phyloP scores from a whole-genome alignment of 2,113 vertebrate genomes.

The Micronycteris hirsuta region DNA sequence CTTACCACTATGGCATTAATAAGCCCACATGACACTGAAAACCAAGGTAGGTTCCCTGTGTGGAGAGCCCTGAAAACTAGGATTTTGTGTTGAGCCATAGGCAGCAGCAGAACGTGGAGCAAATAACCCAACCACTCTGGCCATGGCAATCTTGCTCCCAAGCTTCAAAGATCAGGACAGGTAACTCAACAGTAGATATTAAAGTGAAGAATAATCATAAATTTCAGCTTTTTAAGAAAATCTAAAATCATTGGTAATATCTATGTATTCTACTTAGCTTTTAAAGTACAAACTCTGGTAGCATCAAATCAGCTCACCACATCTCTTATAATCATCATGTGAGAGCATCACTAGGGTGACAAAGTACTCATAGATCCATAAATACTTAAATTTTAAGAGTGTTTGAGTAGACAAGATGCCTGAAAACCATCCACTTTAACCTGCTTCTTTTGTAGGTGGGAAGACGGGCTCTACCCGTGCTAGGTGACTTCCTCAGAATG shows the following conservation, averaged over 20 bases:
- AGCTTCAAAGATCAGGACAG: background rate
- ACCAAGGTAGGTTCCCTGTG: background rate
- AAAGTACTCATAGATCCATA: background rate
- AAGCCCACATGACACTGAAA: background rate
- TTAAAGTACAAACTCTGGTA: background rate
- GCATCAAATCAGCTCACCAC: background rate
- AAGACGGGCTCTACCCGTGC: background rate
- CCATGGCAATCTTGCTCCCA: background rate
- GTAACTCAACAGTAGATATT: background rate
- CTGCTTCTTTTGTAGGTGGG: background rate
- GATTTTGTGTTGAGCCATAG: background rate
- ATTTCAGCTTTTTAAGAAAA: background rate
- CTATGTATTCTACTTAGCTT: background rate
- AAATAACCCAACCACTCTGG: background rate
- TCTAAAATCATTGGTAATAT: background rate
- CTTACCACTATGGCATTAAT: background rate
- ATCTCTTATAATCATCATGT: background rate
- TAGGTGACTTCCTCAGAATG: background rate
- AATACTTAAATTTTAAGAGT: background rate
- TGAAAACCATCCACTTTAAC: rapidly evolving
- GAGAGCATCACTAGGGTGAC: background rate
- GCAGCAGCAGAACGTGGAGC: background rate
- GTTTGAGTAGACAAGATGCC: background rate
- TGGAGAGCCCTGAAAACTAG: background rate
- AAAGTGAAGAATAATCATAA: background rate